A percentile compares a stretch with the other conserved stretches of the same genome.
Evolutionary conservation across 53 echinoderm and acorn worm genomes (phyloP).

Genomic region (Paracentrotus lividus): DNA sequence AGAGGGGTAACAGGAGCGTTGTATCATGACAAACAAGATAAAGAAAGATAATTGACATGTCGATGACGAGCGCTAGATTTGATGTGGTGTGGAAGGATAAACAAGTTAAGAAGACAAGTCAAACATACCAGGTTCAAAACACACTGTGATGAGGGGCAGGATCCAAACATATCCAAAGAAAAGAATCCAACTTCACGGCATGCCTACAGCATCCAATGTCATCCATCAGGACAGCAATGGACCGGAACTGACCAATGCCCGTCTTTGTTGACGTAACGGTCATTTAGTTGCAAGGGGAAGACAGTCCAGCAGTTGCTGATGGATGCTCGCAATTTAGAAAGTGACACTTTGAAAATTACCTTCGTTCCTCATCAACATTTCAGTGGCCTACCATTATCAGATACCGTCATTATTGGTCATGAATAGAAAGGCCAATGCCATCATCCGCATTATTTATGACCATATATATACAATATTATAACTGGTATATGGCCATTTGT

Average conservation of each 20-base stretch:
- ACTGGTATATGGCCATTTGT: not conserved
- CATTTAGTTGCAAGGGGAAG: constrained; percentile 21
- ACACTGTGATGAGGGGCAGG: not conserved
- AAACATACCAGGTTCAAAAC: constrained; percentile 6
- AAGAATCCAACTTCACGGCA: constrained; percentile 27
- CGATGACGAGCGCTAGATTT: not conserved
- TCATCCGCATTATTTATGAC: constrained; percentile 9
- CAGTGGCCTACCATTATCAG: not conserved
- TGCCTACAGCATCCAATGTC: constrained; percentile 12
- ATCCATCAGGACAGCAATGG: constrained; percentile 13
- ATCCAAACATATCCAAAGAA: not conserved
- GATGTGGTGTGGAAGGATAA: constrained; percentile 15
- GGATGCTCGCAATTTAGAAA: constrained; percentile 51
- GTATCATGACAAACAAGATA: constrained; percentile 15
- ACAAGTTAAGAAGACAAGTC: constrained; percentile 7
- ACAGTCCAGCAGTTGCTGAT: constrained; percentile 10
- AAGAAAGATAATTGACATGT: constrained; percentile 30
- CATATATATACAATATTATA: constrained; percentile 20
- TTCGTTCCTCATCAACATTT: constrained; percentile 52
- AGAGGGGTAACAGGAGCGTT: not conserved
- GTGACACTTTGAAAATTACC: constrained; percentile 56
- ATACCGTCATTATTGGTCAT: not conserved
- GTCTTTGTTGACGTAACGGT: constrained; percentile 47
- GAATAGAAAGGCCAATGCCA: constrained; percentile 1
- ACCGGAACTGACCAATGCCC: constrained; percentile 28